These are phyloP conservation scores for Cyrtorhinus lividipennis DNA, from an alignment of 1,140 invertebrate genomes.

Conservation along the genomic window DNA sequence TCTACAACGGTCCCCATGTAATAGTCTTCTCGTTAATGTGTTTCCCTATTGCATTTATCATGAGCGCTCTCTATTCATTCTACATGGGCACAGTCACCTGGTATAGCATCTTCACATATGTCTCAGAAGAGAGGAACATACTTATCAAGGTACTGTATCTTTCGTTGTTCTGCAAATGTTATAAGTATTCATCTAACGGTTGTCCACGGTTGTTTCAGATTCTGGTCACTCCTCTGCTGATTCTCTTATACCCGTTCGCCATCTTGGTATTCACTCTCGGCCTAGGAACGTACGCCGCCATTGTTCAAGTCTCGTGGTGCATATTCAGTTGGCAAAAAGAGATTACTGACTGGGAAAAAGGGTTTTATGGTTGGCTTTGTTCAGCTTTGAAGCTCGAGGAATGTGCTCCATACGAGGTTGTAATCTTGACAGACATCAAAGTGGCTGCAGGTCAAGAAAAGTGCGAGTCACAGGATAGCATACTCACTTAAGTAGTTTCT, in stretches of 20 bases:
- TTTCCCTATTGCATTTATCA: constrained; percentile 45
- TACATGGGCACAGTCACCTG: constrained; percentile 60
- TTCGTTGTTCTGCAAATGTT: neutral
- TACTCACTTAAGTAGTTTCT: constrained; percentile 14
- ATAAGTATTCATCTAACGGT: neutral
- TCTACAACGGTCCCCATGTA: constrained; percentile 48
- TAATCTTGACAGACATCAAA: constrained; percentile 26
- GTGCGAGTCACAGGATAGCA: constrained; percentile 20
- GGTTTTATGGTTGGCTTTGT: constrained; percentile 65
- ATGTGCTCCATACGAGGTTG: constrained; percentile 51
- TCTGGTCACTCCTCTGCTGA: constrained; percentile 40
- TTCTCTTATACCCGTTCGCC: constrained; percentile 54
- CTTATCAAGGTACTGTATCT: constrained; percentile 31
- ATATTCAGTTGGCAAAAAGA: constrained; percentile 51
- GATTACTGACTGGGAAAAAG: constrained; percentile 59
- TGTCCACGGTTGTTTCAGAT: neutral
- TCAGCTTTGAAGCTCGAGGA: constrained; percentile 47
- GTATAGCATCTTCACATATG: constrained; percentile 58
- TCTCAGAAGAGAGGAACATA: constrained; percentile 50
- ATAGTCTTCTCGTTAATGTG: constrained; percentile 47
- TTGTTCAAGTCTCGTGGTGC: constrained; percentile 45
- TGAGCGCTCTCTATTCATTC: constrained; percentile 51
- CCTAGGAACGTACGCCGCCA: constrained; percentile 48
- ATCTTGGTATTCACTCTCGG: constrained; percentile 48
- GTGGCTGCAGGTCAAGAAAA: constrained; percentile 16